Conservation (phyloP, 2,797 vertebrate species). For the Aulostomus chinensis region DNA sequence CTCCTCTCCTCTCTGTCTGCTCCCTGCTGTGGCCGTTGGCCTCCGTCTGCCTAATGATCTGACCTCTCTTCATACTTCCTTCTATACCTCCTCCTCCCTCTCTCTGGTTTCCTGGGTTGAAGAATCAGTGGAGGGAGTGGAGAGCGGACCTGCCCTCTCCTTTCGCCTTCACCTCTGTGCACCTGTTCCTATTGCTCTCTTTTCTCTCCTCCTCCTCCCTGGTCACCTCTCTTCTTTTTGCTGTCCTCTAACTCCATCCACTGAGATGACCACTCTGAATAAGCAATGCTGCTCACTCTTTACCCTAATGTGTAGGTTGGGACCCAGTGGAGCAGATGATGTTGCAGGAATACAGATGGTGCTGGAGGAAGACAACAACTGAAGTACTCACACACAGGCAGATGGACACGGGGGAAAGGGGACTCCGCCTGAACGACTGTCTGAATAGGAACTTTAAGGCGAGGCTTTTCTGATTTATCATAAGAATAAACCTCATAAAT, state of each 20-base stretch:
- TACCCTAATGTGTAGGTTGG: constrained; percentile 49
- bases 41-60: constrained; percentile 60
- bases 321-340: constrained; percentile 32
- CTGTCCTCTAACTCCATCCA: constrained; percentile 14
- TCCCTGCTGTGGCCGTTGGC: constrained; percentile 42
- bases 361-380: constrained; percentile 13
- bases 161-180: constrained; percentile 65
- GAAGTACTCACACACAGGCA: constrained; percentile 45
- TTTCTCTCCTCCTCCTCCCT: constrained; percentile 4
- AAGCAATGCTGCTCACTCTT: constrained; percentile 34
- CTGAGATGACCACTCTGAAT: constrained; percentile 38
- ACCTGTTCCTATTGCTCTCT: background rate
- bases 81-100: constrained; percentile 23
- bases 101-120: constrained; percentile 37
- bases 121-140: constrained; percentile 34
- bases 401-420: constrained; percentile 36
- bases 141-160: constrained; percentile 28
- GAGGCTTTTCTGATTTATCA: no score
- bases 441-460: no score
- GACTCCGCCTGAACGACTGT: constrained; percentile 22
- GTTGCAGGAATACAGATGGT: constrained; percentile 62
- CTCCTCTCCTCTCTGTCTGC: background rate
- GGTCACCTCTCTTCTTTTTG: constrained; percentile 9
- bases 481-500: background rate
- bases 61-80: constrained; percentile 37